These are phyloP conservation scores for Grammomys surdaster DNA, from an alignment of 2,113 vertebrate species.

Conservation along the genomic window DNA sequence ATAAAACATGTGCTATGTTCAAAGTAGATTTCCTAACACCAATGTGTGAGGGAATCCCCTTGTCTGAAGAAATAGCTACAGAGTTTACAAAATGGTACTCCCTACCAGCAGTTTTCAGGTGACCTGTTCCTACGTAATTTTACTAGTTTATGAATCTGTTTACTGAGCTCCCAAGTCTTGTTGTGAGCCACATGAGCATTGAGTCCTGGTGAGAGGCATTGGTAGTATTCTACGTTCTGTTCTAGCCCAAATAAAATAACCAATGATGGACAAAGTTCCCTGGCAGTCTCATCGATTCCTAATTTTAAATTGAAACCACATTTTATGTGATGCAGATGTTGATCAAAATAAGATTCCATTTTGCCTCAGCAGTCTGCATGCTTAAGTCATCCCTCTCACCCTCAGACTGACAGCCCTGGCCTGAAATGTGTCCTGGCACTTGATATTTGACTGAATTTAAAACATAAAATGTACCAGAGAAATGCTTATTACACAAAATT, in stretches of 20 bases:
- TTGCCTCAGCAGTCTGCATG: neutral
- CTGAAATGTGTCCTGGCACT: neutral
- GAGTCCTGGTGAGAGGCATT: constrained; percentile 26
- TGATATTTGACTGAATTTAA: neutral
- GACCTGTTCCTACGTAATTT: neutral
- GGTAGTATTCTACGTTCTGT: constrained; percentile 24
- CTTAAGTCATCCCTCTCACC: neutral
- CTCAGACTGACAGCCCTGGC: neutral
- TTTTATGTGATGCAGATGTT: constrained; percentile 30
- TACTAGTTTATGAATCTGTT: constrained; percentile 22
- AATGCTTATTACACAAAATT: neutral
- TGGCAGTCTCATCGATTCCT: neutral
- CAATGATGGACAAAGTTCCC: constrained; percentile 24
- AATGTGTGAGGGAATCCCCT: neutral
- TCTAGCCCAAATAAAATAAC: constrained; percentile 62
- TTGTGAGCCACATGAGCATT: neutral
- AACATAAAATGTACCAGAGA: neutral
- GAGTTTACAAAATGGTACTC: neutral
- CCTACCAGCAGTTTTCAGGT: constrained; percentile 1
- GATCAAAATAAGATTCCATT: constrained; percentile 23
- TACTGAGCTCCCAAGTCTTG: constrained; percentile 34
- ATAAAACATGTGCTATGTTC: neutral
- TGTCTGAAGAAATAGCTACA: neutral
- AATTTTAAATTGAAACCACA: constrained; percentile 44
- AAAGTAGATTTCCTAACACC: neutral